Evolutionary conservation across 2,888 invertebrate species (phyloP).

Genomic region (Cosmopolites sordidus): DNA sequence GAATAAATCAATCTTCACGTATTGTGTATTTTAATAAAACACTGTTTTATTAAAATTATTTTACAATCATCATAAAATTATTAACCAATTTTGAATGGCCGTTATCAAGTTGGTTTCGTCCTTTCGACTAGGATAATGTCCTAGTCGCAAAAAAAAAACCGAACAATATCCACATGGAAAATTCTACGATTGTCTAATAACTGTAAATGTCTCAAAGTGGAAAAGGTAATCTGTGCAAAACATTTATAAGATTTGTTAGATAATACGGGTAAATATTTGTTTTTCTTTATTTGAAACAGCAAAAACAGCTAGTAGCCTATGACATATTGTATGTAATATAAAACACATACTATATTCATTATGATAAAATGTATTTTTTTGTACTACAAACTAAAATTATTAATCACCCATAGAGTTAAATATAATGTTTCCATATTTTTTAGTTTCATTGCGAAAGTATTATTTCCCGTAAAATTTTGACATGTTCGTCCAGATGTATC

Average conservation of each 20-base stretch:
- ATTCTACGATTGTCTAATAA: neutral
- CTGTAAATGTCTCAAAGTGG: neutral
- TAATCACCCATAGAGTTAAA: conserved; percentile 8
- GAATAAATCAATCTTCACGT: no score
- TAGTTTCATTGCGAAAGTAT: neutral
- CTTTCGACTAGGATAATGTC: no score
- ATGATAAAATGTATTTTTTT: conserved; percentile 15
- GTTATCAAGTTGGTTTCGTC: no score
- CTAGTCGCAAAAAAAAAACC: neutral
- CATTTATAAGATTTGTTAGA: neutral
- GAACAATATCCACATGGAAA: neutral
- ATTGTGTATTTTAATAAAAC: no score
- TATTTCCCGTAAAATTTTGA: neutral
- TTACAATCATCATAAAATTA: no score
- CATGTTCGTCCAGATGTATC: neutral
- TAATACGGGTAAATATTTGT: neutral
- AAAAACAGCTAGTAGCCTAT: neutral
- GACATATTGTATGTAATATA: neutral
- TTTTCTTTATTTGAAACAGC: neutral
- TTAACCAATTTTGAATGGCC: no score
- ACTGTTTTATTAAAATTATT: no score
- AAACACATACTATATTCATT: neutral
- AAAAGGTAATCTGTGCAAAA: neutral
- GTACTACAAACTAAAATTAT: conserved; percentile 29
- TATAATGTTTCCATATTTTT: neutral